Conservation (phyloP, 2,888 invertebrate species). For the Tortrix viridana region DNA sequence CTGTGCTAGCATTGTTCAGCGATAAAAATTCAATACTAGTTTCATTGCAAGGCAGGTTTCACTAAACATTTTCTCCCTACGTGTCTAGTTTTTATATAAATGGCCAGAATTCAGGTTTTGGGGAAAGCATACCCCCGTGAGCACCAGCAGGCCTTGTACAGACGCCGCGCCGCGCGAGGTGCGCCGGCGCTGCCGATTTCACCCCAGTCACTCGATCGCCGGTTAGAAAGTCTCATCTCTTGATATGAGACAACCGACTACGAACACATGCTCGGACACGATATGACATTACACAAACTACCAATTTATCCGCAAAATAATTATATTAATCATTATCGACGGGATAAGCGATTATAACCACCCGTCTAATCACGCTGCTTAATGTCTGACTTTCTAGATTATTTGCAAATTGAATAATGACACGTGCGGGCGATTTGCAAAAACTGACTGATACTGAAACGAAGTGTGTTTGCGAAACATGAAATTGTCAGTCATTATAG, state of each 20-base stretch:
- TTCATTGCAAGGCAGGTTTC: neutral
- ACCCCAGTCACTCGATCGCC: slow-evolving; percentile 70
- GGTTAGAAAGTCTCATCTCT: slow-evolving; percentile 74
- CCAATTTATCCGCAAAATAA: slow-evolving; percentile 22
- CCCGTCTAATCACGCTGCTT: slow-evolving; percentile 15
- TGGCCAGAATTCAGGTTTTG: slow-evolving; percentile 29
- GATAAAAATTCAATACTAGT: neutral
- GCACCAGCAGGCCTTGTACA: slow-evolving; percentile 34
- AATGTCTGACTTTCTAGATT: slow-evolving; percentile 31
- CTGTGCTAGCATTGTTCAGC: neutral
- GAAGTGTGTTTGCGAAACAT: slow-evolving; percentile 25
- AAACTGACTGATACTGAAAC: slow-evolving; percentile 6
- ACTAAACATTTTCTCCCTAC: slow-evolving; percentile 10
- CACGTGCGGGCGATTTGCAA: slow-evolving; percentile 16
- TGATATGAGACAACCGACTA: slow-evolving; percentile 59
- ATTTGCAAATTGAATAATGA: slow-evolving; percentile 32
- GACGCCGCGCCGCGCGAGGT: slow-evolving; percentile 35
- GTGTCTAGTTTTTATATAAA: slow-evolving; percentile 21
- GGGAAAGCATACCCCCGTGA: slow-evolving; percentile 36
- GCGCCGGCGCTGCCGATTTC: slow-evolving; percentile 60
- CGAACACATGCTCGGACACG: slow-evolving; percentile 26
- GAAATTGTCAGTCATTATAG: slow-evolving; percentile 41
- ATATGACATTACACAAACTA: slow-evolving; percentile 27
- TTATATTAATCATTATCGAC: slow-evolving; percentile 19
- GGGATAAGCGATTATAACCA: slow-evolving; percentile 21